Evolutionary conservation across 2,888 invertebrate genomes (phyloP).

Genomic region (Lasioglossum villosulum): DNA sequence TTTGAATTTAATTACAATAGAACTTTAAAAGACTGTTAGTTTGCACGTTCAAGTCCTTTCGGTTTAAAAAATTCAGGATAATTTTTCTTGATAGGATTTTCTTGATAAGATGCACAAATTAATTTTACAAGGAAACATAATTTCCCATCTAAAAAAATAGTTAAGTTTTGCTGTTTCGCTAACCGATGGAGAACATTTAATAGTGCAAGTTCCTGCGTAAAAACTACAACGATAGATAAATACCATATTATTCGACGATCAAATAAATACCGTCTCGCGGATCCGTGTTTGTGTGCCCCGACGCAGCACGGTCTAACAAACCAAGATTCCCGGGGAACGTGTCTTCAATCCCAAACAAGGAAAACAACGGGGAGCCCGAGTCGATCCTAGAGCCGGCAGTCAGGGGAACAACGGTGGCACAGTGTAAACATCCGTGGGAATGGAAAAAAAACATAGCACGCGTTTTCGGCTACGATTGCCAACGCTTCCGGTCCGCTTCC

Average conservation of each 20-base stretch:
- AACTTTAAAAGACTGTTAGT: not conserved
- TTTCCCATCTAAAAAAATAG: not conserved
- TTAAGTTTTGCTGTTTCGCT: not conserved
- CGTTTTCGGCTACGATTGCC: slow-evolving; percentile 13
- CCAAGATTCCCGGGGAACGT: not conserved
- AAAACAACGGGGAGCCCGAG: not conserved
- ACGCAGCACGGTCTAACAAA: not conserved
- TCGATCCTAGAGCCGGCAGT: not conserved
- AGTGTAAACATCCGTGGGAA: not conserved
- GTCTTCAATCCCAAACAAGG: slow-evolving; percentile 4
- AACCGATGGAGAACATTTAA: too few relatives aligned
- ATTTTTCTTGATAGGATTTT: not conserved
- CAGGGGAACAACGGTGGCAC: not conserved
- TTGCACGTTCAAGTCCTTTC: not conserved
- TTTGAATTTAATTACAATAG: not conserved
- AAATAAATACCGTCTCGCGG: not conserved
- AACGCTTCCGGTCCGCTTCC: not conserved
- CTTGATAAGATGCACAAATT: not conserved
- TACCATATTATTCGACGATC: not conserved
- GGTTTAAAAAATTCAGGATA: not conserved
- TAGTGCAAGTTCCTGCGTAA: not conserved
- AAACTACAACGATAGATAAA: not conserved
- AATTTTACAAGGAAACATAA: not conserved
- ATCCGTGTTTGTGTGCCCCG: not conserved
- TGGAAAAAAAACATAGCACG: slow-evolving; percentile 4